A percentile compares a stretch with the other conserved stretches of the same genome.
phyloP scores from a whole-genome alignment of 2,113 vertebrate genomes.

The Istiophorus platypterus region DNA sequence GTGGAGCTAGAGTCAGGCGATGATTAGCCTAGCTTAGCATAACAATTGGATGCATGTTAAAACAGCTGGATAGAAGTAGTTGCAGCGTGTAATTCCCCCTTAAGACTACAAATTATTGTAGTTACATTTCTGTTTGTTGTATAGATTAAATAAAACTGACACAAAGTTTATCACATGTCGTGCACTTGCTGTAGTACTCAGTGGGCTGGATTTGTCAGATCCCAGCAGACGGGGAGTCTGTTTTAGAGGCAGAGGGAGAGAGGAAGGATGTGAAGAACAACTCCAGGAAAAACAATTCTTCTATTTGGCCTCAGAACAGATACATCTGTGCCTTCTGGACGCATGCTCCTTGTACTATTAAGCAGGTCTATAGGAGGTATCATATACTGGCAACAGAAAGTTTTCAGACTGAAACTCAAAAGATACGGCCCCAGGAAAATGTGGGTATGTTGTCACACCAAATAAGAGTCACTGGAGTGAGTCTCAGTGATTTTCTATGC shows the following conservation, averaged over 20 bases:
- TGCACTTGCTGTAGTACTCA: too few species aligned
- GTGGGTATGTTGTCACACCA: conserved; percentile 41
- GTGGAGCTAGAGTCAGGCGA: not conserved
- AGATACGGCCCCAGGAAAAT: conserved; percentile 41
- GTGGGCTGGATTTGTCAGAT: too few species aligned
- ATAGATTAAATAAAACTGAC: not conserved
- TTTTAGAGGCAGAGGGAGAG: too few species aligned
- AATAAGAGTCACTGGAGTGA: conserved; percentile 25
- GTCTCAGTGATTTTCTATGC: conserved; percentile 30
- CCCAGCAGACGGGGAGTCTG: too few species aligned
- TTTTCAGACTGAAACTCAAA: conserved; percentile 45
- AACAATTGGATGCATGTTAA: not conserved
- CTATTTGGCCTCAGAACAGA: too few species aligned
- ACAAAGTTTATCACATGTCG: too few species aligned
- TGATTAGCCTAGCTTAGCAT: not conserved
- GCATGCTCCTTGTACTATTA: too few species aligned
- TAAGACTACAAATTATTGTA: not conserved
- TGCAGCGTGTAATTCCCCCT: not conserved
- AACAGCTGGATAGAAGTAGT: not conserved
- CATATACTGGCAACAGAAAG: conserved; percentile 43
- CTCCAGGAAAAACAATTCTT: too few species aligned
- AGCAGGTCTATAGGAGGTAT: too few species aligned
- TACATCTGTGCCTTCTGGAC: too few species aligned
- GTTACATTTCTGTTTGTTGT: not conserved
- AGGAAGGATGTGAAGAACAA: too few species aligned